Base-by-base conservation (phyloP, 2,113 vertebrate species). In the Tyrannus savana region DNA sequence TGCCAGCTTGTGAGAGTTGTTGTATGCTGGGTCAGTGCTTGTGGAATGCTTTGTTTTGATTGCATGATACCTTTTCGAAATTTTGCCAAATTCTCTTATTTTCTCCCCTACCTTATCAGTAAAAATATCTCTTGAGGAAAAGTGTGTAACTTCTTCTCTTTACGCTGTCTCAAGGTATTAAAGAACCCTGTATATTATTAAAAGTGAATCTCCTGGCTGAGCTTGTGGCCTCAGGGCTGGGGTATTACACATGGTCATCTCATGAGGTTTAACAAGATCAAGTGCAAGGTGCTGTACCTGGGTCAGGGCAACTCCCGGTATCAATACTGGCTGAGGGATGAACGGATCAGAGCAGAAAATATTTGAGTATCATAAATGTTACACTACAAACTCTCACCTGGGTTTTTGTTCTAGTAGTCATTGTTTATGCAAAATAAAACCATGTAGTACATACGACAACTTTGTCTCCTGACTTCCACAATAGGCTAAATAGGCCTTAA, bases 391-490 rank as follows among this genome's bases (percentile, higher is more conserved):
- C 28, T 18, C 12, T 53, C 19, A 58, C 3, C 2, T 30, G 12
- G 15, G 14, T 83, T 69, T 80, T 12, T 35, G 6, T 67, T 96
- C 14, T 74, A 35, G 7, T 23, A 39, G 9, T 74, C 10, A 41
- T 2, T 50, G 13, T 63, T 81, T 44, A 30, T 59, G 24, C 19
- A 71, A 86, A 78, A 72, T 30, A 75, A 87, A 89, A 2, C 8
- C 14, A 39, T 3, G 5, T 8, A 59, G 46, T 58, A 33, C 7
- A 76, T 44, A 19, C 0, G 0, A 19, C 18, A 30, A 12, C 3
- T 73, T 90, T 84, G n/a, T 62, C 25, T 84, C 21, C 9, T 82
- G n/a, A 42, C 15, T 53, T 12, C 19, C 55, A 33, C 7, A 53
- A 50, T 13, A 58, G 22, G 4, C 2, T 41, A 58, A 73, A 37